Conservation (phyloP, 2,888 invertebrate species). For the Heliconius aoede region DNA sequence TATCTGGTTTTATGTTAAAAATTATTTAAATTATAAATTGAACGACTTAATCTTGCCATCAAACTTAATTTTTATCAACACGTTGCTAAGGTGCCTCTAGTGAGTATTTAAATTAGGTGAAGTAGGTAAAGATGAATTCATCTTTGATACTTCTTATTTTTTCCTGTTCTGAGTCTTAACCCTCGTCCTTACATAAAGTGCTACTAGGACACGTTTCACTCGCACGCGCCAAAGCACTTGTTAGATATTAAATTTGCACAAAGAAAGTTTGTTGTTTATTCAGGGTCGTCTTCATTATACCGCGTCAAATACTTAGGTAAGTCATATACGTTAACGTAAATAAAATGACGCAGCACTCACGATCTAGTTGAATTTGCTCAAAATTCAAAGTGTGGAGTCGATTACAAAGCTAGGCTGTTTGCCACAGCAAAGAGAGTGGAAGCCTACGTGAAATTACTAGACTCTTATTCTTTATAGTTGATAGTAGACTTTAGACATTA, state of each 20-base stretch:
- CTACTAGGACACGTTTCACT: neutral
- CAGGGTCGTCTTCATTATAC: conserved; percentile 16
- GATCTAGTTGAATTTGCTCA: conserved; percentile 34
- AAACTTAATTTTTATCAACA: conserved; percentile 5
- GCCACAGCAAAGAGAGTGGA: conserved; percentile 37
- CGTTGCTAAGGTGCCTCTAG: neutral
- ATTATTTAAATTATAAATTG: conserved; percentile 7
- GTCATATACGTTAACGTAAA: conserved; percentile 17
- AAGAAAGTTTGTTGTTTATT: conserved; percentile 6
- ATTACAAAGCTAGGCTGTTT: conserved; percentile 43
- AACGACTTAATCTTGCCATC: conserved; percentile 9
- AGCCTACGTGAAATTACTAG: conserved; percentile 40
- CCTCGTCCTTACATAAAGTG: neutral
- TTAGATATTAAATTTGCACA: conserved; percentile 8
- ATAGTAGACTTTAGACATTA: conserved; percentile 24
- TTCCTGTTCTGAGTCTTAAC: neutral
- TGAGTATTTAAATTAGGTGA: neutral
- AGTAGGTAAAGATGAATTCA: neutral
- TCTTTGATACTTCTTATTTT: neutral
- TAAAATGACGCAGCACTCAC: conserved; percentile 19
- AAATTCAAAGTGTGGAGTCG: conserved; percentile 41
- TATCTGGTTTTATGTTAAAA: conserved; percentile 9
- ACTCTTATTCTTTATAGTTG: conserved; percentile 28
- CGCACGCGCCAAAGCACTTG: neutral
- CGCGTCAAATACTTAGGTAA: conserved; percentile 12